Percentiles rank a stretch among this genome's conserved stretches.
These are phyloP conservation scores for Poecilus cupreus DNA, from an alignment of 2,888 invertebrate species.

Conservation along the genomic window DNA sequence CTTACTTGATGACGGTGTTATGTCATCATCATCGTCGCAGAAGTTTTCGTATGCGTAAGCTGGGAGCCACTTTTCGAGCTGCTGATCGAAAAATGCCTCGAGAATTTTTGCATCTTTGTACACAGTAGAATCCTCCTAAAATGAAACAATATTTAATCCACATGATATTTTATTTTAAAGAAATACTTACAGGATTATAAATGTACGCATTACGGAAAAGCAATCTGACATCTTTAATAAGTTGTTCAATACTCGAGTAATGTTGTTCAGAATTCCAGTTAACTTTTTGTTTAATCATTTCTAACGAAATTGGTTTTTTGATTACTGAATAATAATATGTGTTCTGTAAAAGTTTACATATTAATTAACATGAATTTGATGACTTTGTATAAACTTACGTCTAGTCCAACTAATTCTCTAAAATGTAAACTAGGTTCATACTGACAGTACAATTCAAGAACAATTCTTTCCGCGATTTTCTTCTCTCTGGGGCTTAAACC, in stretches of 20 bases:
- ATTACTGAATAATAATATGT: constrained; percentile 82
- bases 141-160: constrained; percentile 31
- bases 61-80: constrained; percentile 87
- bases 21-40: constrained; percentile 72
- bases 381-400: constrained; percentile 74
- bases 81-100: constrained; percentile 90
- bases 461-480: constrained; percentile 86
- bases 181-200: constrained; percentile 85
- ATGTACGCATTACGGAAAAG: constrained; percentile 92
- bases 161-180: neutral
- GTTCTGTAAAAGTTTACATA: constrained; percentile 72
- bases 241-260: constrained; percentile 84
- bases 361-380: constrained; percentile 3
- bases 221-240: constrained; percentile 87
- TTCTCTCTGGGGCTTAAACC: constrained; percentile 78
- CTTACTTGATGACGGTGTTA: constrained; percentile 74
- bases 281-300: constrained; percentile 86
- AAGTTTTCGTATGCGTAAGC: constrained; percentile 79
- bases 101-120: constrained; percentile 87
- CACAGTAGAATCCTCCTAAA: constrained; percentile 84
- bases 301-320: constrained; percentile 88
- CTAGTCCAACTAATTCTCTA: constrained; percentile 87
- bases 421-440: constrained; percentile 92
- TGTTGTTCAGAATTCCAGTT: constrained; percentile 83
- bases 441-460: constrained; percentile 94